These are phyloP conservation scores for Cybosia mesomella DNA, from an alignment of 2,888 invertebrate genomes.

Conservation along the genomic window DNA sequence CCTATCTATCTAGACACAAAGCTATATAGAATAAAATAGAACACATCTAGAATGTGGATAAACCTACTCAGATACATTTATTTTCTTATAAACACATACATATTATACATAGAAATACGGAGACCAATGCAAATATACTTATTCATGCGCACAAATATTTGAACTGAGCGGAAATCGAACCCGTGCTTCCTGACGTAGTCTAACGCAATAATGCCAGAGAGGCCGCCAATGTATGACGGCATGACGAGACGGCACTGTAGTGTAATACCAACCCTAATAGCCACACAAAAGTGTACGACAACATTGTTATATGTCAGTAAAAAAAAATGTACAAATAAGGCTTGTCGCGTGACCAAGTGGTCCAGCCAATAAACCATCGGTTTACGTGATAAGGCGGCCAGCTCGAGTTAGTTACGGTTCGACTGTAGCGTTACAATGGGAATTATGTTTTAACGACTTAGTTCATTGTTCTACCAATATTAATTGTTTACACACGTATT, in stretches of 20 bases:
- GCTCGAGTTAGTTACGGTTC: slow-evolving; percentile 51
- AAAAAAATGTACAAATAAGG: slow-evolving; percentile 60
- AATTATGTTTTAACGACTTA: slow-evolving; percentile 63
- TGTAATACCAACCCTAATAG: not conserved
- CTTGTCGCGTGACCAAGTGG: slow-evolving; percentile 60
- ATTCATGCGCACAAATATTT: no score
- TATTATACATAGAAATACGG: no score
- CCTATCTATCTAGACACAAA: no score
- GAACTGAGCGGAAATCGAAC: no score
- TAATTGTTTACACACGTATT: slow-evolving; percentile 62
- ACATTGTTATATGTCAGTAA: slow-evolving; percentile 46
- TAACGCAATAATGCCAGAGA: no score
- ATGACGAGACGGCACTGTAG: not conserved
- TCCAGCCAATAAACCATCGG: slow-evolving; percentile 62
- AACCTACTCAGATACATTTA: no score
- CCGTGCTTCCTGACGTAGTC: no score
- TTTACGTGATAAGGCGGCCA: slow-evolving; percentile 61
- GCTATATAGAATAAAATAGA: no score
- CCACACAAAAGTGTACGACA: slow-evolving; percentile 30
- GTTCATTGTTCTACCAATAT: slow-evolving; percentile 63
- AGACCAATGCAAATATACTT: no score
- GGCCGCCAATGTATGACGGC: no score
- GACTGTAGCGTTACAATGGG: slow-evolving; percentile 59
- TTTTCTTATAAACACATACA: no score
- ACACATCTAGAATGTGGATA: no score